These are phyloP conservation scores for Shinisaurus crocodilurus DNA, from an alignment of 2,113 vertebrate species.

Conservation along the genomic window DNA sequence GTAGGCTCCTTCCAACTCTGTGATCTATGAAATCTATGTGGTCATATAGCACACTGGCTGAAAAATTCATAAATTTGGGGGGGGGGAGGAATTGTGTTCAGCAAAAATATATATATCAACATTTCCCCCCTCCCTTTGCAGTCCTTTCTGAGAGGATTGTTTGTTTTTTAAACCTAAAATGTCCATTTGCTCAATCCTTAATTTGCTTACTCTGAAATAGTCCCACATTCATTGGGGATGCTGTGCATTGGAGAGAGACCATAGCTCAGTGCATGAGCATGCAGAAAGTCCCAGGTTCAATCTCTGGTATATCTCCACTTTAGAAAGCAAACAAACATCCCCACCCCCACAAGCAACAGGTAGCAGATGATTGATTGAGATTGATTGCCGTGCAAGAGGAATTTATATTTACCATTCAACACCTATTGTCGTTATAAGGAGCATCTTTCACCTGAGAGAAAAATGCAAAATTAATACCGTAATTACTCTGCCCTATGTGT, in stretches of 20 bases:
- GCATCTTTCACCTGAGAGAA: neutral
- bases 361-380: neutral
- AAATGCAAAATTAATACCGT: neutral
- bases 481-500: neutral
- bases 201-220: neutral
- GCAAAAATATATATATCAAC: too few species aligned
- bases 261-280: neutral
- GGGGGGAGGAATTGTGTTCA: neutral
- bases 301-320: too few species aligned
- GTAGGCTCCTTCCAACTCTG: too few species aligned
- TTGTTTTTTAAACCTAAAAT: neutral
- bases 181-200: neutral
- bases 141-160: neutral
- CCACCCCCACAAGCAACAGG: too few species aligned
- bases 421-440: neutral
- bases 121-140: too few species aligned
- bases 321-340: too few species aligned
- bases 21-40: too few species aligned
- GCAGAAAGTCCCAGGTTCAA: too few species aligned
- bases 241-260: neutral
- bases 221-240: too few species aligned
- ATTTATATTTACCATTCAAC: constrained; percentile 13
- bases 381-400: neutral
- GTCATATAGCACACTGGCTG: neutral
- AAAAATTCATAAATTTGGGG: neutral